These are phyloP conservation scores for Luscinia megarhynchos DNA, from an alignment of 2,797 vertebrate genomes.

Conservation along the genomic window DNA sequence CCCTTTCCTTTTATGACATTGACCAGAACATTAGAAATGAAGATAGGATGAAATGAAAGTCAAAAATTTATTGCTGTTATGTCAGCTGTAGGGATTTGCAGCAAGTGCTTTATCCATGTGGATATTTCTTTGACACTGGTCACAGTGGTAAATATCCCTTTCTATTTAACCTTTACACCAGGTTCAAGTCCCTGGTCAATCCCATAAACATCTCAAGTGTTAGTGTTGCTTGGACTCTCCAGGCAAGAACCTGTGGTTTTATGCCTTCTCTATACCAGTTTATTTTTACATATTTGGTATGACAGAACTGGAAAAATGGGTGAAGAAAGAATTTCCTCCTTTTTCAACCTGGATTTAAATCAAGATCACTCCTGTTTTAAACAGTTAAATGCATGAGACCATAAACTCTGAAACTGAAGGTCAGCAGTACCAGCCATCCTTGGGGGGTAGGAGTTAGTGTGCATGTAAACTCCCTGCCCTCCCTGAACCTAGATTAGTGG, in stretches of 20 bases:
- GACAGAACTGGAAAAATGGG: not conserved
- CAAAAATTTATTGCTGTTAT: not conserved
- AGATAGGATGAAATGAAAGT: not conserved
- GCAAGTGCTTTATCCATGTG: not conserved
- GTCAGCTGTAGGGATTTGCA: not conserved
- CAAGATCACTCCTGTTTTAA: not conserved
- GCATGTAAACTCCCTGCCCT: not conserved
- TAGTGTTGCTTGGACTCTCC: not conserved
- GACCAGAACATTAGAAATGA: not conserved
- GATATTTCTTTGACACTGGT: not conserved
- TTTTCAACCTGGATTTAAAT: not conserved
- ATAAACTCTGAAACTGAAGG: not conserved
- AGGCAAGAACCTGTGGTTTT: not conserved
- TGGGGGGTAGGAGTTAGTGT: not conserved
- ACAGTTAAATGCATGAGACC: not conserved
- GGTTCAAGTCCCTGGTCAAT: not conserved
- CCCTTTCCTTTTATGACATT: not conserved
- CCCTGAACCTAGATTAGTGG: rapidly evolving
- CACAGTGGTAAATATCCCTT: not conserved
- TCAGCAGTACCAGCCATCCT: not conserved
- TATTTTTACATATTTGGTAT: not conserved
- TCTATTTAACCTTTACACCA: not conserved
- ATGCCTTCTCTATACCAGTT: not conserved
- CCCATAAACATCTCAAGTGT: not conserved
- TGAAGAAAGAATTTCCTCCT: not conserved